Evolutionary conservation across 2,888 invertebrate species (phyloP), one percentile per base, ranked within the genome.

Genomic region (Erannis defoliaria): DNA sequence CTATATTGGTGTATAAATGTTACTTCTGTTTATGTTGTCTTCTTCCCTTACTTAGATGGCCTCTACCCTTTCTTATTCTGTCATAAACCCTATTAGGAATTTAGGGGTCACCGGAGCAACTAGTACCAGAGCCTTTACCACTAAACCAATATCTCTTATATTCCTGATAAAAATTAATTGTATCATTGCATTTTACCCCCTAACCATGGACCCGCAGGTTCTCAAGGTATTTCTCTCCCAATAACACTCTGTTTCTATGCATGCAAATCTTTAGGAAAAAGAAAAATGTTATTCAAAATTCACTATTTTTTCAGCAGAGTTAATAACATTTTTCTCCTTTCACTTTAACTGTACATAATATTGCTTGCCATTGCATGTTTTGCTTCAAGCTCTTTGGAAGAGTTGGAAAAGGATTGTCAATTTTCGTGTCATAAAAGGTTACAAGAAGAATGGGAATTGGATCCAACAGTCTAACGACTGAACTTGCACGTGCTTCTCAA

Each of bases 211-310:
- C 89, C 92, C 79, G 90, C 93, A 94, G 94, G 94, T 94, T 93
- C 94, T 94, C 89, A 94, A 94, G 94, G 94, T 94, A 93, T 88
- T 91, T 89, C 81, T 88, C 76, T 91, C 91, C 91, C 90, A 86
- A 87, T 91, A 90, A 90, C 83, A 90, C 87, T 86, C 87, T 89
- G 79, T 80, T 86, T 89, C 87, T 88, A 77, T 88, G 93, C 92
- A 93, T 93, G 93, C 73, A 67, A 72, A 81, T 84, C 81, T 85
- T 70, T 60, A 70, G 77, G 78, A 77, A 78, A 75, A 75, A 67
- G 77, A 78, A 67, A 67, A 58, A 58, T 38, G 51, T 38, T 48
- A 43, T 45, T 35, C 8, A 54, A 4, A 12, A 23, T 50, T 59
- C 8, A 48, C 54, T 63, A 61, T 45, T 45, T 45, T 42, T 60